These are phyloP conservation scores for Drosophila sechellia DNA, from an alignment of 1,140 invertebrate genomes.

Conservation along the genomic window DNA sequence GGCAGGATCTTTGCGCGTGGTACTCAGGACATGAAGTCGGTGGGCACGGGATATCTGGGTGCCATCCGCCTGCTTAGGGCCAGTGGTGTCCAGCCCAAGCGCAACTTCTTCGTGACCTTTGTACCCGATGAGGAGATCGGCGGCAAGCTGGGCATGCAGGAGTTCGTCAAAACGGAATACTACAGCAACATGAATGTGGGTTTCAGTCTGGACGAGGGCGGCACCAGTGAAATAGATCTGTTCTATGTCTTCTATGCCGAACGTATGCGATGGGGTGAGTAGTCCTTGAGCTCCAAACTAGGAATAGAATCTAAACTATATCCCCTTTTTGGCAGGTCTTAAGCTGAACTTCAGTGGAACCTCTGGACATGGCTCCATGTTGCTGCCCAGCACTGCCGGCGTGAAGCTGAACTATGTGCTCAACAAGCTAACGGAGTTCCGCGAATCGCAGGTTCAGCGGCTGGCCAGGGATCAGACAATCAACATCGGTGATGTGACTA, in stretches of 20 bases:
- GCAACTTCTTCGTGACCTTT: conserved; percentile 91
- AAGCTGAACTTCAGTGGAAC: conserved; percentile 86
- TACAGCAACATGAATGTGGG: conserved; percentile 94
- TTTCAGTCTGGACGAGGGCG: conserved; percentile 95
- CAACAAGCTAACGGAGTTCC: conserved; percentile 90
- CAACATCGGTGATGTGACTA: conserved; percentile 93
- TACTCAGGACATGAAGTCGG: conserved; percentile 87
- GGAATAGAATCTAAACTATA: not conserved
- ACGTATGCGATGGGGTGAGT: conserved; percentile 88
- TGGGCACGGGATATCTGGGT: conserved; percentile 86
- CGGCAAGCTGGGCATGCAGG: conserved; percentile 92
- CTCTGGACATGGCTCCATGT: conserved; percentile 94
- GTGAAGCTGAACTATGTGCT: conserved; percentile 92
- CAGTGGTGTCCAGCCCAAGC: conserved; percentile 86
- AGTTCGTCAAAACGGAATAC: conserved; percentile 91
- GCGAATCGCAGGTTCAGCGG: conserved; percentile 88
- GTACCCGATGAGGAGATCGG: conserved; percentile 97
- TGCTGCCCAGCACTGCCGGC: conserved; percentile 92
- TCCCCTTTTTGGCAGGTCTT: conserved; percentile 24
- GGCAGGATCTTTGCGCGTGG: conserved; percentile 93
- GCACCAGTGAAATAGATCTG: conserved; percentile 86
- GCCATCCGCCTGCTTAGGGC: conserved; percentile 89
- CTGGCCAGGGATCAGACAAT: conserved; percentile 87
- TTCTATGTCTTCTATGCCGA: conserved; percentile 92
- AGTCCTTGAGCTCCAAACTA: conserved; percentile 37